Base-by-base conservation (phyloP, 2,113 vertebrate genomes). In the Xerus inauris region DNA sequence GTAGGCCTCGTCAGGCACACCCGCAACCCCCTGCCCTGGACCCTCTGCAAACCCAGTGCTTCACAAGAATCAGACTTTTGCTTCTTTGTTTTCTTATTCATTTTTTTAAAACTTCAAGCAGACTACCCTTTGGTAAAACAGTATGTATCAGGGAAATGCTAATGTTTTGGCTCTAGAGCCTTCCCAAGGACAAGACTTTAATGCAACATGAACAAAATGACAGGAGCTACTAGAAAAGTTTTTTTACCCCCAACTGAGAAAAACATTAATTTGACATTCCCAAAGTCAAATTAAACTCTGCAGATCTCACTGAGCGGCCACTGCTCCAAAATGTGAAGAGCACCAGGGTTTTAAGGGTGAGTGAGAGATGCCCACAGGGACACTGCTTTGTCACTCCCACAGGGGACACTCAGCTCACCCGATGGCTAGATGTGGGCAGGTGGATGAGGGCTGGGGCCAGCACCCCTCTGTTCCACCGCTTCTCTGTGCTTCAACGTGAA, bases 101-200 rank as follows among this genome's bases (percentile, higher is more conserved):
- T 47, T 72, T 84, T 72, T 71, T 40, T 13, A 35, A 86, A 95
- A 54, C 85, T 76, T 95, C 32, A 94, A 77, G 65, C 8, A 96
- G 32, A 93, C 45, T 84, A 86, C 26, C 12, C 38, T 77, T 92
- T 62, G 83, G 35, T 93, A 86, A 97, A 76, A 92, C 83, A 85
- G 87, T 82, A 90, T 80, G 71, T 89, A 97, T 96, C 80, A 96
- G 80, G 97, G 98, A 98, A 98, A 98, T 99, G 98, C 98, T 99
- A 99, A 98, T 98, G 98, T 98, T 99, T 98, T 98, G 97, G 98
- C 98, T 98, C 93, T 98, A 97, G 97, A 94, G 95, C 64, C 98
- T 98, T 98, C 89, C 97, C 83, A 99, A 99, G 98, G 98, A 98
- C 98, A 98, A 99, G 98, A 98, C 98, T 98, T 98, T 97, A 98